Evolutionary conservation across 2,797 vertebrate genomes (phyloP).

Genomic region (Staurois parvus): DNA sequence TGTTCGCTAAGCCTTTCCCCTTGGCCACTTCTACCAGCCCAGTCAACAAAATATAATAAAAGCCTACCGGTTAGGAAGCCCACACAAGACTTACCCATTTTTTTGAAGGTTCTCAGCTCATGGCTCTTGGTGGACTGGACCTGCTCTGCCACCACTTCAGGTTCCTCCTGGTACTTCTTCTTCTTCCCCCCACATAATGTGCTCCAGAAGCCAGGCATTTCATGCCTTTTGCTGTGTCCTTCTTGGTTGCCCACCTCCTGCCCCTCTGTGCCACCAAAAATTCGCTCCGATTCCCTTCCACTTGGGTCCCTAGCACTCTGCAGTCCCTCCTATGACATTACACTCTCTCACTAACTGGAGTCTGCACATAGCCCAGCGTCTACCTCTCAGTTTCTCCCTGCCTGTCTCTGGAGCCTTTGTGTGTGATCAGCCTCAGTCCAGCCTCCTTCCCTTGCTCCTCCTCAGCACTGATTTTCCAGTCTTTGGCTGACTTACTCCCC

Average conservation of each 20-base stretch:
- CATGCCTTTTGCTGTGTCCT: conserved; percentile 1
- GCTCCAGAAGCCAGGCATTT: conserved; percentile 40
- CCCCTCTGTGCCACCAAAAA: neutral
- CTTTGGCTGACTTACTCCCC: conserved; percentile 24
- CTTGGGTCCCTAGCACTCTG: neutral
- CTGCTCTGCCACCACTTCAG: conserved; percentile 45
- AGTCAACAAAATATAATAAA: too few species aligned
- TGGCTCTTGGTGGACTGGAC: conserved; percentile 35
- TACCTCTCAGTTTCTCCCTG: conserved; percentile 14
- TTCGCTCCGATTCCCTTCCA: neutral
- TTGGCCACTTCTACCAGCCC: too few species aligned
- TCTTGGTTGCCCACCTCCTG: neutral
- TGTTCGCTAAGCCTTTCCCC: too few species aligned
- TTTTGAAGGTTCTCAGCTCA: conserved; percentile 45
- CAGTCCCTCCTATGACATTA: neutral
- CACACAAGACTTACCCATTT: conserved; percentile 48
- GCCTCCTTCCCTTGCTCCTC: conserved; percentile 50
- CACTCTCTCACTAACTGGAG: neutral
- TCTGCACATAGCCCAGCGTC: conserved; percentile 14
- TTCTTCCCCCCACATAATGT: conserved; percentile 31
- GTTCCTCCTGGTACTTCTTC: conserved; percentile 36
- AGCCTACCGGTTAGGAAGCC: neutral
- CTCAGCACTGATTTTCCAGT: conserved; percentile 49
- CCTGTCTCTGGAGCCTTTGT: conserved; percentile 38
- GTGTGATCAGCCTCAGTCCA: conserved; percentile 25